Conservation (phyloP, 2,113 vertebrate species). For the Poeciliopsis occidentalis region DNA sequence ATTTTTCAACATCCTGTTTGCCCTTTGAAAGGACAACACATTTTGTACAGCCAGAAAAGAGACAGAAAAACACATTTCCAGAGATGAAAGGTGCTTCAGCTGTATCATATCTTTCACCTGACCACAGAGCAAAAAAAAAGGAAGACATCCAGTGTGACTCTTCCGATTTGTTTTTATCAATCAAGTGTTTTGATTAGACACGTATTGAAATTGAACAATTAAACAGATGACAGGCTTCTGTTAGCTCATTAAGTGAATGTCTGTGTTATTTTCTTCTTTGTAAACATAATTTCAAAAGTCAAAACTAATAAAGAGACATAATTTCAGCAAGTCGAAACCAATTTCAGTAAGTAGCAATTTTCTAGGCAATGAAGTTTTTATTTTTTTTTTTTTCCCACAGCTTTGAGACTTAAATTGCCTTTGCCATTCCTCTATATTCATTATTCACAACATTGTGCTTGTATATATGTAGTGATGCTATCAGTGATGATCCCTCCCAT, state of each 20-base stretch:
- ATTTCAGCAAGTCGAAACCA: slow-evolving; percentile 62
- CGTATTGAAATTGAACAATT: slow-evolving; percentile 69
- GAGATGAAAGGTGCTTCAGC: not conserved
- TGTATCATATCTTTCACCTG: slow-evolving; percentile 16
- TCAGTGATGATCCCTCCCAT: slow-evolving; percentile 40
- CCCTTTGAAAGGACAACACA: not conserved
- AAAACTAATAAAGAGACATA: slow-evolving; percentile 55
- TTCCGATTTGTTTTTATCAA: slow-evolving; percentile 61
- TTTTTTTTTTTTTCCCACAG: slow-evolving; percentile 29
- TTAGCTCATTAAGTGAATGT: slow-evolving; percentile 66
- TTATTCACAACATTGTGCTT: not conserved
- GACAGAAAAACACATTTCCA: not conserved
- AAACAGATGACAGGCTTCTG: slow-evolving; percentile 53
- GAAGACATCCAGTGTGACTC: slow-evolving; percentile 44
- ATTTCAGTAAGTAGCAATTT: slow-evolving; percentile 46
- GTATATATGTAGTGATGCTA: slow-evolving; percentile 6
- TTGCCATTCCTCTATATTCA: not conserved
- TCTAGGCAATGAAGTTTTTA: not conserved
- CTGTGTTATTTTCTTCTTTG: slow-evolving; percentile 61
- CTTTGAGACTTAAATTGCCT: slow-evolving; percentile 10
- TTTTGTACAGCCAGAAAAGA: not conserved
- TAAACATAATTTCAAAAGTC: slow-evolving; percentile 67
- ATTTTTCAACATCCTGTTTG: slow-evolving; percentile 7
- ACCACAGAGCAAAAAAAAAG: slow-evolving; percentile 27
- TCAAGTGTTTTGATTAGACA: slow-evolving; percentile 57